Evolutionary conservation across 2,888 invertebrate genomes (phyloP), one percentile per base, ranked within the genome.

Genomic region (Drosophila setosimentum): DNA sequence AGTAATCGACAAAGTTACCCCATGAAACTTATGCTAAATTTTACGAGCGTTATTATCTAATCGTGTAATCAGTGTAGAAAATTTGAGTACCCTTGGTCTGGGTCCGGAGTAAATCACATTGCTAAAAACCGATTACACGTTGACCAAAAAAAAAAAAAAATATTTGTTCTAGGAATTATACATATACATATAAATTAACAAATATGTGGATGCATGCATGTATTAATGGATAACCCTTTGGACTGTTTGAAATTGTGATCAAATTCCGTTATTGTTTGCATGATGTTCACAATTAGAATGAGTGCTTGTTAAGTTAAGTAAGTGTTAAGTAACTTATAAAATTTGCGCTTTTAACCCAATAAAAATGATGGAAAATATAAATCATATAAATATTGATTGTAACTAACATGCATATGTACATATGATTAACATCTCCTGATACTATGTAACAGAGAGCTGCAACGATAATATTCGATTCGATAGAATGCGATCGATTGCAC

Each of bases 271-370:
- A 62, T 63, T 48, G 62, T 63, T 80, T 58, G 77, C 78, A 72
- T 77, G 81, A 62, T 73, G n/a, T 21, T 55, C 27, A 53, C 82
- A 81, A 78, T 78, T 78, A 78, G 59, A 64, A 58, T 49, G 68
- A 76, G 76, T 76, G 65, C n/a, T 45, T 42, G 8, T n/a, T n/a
- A n/a, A n/a, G n/a, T n/a, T n/a, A n/a, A n/a, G n/a, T n/a, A n/a
- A n/a, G n/a, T n/a, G n/a, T n/a, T n/a, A n/a, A 30, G 30, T 50
- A 18, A 30, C n/a, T n/a, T 37, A 35, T 35, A 37, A 37, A 6
- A 18, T 50, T 30, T 29, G 13, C 0, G 30, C n/a, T 16, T 8
- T 18, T 21, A 33, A 53, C 51, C 21, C 4, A 32, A 33, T 16
- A 5, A 21, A 32, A 32, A 21, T 18, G 4, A 18, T 49, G 37